These are phyloP conservation scores for Paracentrotus lividus DNA, from an alignment of 53 echinoderm and acorn worm genomes.

Conservation along the genomic window DNA sequence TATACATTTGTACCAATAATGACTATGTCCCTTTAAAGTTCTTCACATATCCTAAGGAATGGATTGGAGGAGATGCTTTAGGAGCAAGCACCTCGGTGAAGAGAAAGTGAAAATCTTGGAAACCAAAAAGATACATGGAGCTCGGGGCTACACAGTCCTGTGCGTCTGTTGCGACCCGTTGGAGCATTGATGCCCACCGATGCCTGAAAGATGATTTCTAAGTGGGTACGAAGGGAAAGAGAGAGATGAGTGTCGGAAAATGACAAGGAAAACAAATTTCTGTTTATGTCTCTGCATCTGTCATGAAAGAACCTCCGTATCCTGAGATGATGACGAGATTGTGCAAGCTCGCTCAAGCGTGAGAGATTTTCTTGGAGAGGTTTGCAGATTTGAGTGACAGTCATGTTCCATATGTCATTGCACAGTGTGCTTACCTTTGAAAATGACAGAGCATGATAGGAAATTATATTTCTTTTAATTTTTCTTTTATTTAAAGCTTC, in stretches of 20 bases:
- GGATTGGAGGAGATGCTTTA: neutral
- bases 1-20: too few relatives aligned
- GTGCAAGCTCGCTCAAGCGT: constrained; percentile 3
- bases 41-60: neutral
- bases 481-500: neutral
- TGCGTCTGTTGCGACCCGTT: constrained; percentile 45
- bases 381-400: constrained; percentile 41
- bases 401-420: constrained; percentile 29
- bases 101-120: constrained; percentile 15
- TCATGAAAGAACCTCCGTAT: neutral
- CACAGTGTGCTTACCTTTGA: neutral
- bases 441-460: neutral
- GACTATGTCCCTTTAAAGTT: neutral
- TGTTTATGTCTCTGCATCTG: constrained; percentile 48
- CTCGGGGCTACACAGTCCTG: neutral
- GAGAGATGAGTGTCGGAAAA: constrained; percentile 48
- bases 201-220: constrained; percentile 42
- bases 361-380: constrained; percentile 8
- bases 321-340: constrained; percentile 20
- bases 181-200: neutral
- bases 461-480: neutral
- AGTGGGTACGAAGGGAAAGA: neutral
- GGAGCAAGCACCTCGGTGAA: neutral
- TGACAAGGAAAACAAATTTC: constrained; percentile 63
- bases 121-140: constrained; percentile 3